phyloP scores from a whole-genome alignment of 2,888 invertebrate species.

The Steromphala cineraria region DNA sequence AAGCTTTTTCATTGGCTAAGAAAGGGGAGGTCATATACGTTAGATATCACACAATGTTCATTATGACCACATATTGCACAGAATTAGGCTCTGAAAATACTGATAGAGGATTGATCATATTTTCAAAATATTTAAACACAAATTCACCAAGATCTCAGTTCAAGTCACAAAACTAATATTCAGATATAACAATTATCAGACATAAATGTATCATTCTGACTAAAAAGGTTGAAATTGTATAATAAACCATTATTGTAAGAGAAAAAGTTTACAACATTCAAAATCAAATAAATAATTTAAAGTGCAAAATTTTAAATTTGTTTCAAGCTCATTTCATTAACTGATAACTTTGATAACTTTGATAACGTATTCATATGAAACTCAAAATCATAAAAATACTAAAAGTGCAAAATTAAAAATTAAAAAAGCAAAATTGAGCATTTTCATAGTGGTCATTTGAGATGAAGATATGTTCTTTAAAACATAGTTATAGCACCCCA shows the following conservation, averaged over 20 bases:
- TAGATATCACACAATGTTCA: neutral
- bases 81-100: neutral
- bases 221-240: neutral
- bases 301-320: neutral
- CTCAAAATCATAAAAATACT: neutral
- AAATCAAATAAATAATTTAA: neutral
- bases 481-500: too few relatives aligned
- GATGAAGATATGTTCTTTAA: too few relatives aligned
- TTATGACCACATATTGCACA: neutral
- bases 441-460: neutral
- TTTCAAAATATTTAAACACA: too few relatives aligned
- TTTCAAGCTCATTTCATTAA: neutral
- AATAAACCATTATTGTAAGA: neutral
- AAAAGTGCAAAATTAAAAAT: neutral
- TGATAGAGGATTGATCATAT: neutral
- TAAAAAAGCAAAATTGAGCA: slow-evolving; percentile 1
- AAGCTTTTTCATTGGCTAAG: too few relatives aligned
- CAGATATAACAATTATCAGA: too few relatives aligned
- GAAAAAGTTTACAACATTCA: neutral
- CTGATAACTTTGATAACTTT: too few relatives aligned
- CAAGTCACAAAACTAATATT: too few relatives aligned
- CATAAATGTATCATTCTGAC: neutral
- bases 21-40: too few relatives aligned
- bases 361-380: too few relatives aligned
- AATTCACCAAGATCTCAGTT: too few relatives aligned